Base-by-base conservation (phyloP, 2,888 invertebrate genomes). In the Adelphocoris suturalis region DNA sequence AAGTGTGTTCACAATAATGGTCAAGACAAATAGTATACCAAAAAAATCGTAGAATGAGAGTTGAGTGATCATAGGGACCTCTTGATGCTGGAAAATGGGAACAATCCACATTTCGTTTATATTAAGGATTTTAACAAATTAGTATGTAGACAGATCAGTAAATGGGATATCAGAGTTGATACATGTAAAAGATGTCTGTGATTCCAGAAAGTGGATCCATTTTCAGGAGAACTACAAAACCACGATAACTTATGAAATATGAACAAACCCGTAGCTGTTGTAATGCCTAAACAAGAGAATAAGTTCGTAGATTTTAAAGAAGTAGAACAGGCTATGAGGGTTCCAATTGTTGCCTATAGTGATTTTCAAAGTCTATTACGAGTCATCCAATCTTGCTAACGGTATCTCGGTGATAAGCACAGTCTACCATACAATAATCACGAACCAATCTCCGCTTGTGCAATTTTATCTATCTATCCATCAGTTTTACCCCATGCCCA, bases 331-430 rank as follows among this genome's bases (percentile, higher is more conserved):
- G 27, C 12, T n/a, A 14, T 87, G 23, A 68, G 27, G 37, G 48
- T 87, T 14, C 87, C 87, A 37, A 78, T 87, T 47, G 87, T 87
- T 4, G 9, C 76, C 16, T 87, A 87, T 52, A 76, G 75, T n/a
- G 87, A 87, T 23, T 87, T 87, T 12, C 75, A 87, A n/a, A 19
- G 75, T 12, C n/a, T 87, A 28, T 46, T 87, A 11, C 28, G 7
- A 68, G 7, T 9, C 19, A 12, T 68, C 16, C 11, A 68, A 12
- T 19, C 19, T 68, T 68, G 68, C 23, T 12, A 9, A 12, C 68
- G 11, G 16, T 9, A 68, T 68, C 68, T n/a, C 7, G 19, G 9
- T 9, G 23, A 16, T 9, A n/a, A n/a, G 23, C 9, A n/a, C 23
- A 68, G 7, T 9, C 19, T 12, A 9, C 7, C 68, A 5, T 68